Evolutionary conservation across 2,113 vertebrate genomes (phyloP).

Genomic region (Gambusia holbrooki): DNA sequence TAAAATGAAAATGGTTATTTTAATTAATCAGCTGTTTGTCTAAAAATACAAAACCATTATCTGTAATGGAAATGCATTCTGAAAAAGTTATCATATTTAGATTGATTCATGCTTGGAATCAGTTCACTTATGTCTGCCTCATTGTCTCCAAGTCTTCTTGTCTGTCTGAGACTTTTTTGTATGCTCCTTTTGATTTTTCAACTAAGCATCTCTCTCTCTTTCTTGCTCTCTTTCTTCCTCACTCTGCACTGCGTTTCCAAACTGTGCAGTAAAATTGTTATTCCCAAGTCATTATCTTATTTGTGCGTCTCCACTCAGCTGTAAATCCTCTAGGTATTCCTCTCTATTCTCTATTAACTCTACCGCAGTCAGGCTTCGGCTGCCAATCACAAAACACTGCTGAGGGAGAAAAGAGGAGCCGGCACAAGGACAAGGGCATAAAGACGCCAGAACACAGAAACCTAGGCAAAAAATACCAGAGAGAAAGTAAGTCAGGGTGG

Average conservation of each 20-base stretch:
- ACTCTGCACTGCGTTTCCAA: slow-evolving; percentile 51
- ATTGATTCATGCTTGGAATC: slow-evolving; percentile 47
- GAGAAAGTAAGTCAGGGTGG: slow-evolving; percentile 15
- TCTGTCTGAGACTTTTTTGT: slow-evolving; percentile 42
- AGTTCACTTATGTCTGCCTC: slow-evolving; percentile 46
- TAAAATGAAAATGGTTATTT: slow-evolving; percentile 52
- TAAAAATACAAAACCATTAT: slow-evolving; percentile 60
- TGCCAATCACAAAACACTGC: slow-evolving; percentile 75
- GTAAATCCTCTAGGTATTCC: slow-evolving; percentile 79
- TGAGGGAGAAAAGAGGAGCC: slow-evolving; percentile 54
- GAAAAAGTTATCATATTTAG: slow-evolving; percentile 63
- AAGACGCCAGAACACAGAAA: slow-evolving; percentile 23
- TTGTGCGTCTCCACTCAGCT: slow-evolving; percentile 78
- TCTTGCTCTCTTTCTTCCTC: slow-evolving; percentile 22
- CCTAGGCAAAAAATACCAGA: slow-evolving; percentile 19
- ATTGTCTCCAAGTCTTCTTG: slow-evolving; percentile 34
- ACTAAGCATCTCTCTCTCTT: not conserved
- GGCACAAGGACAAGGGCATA: slow-evolving; percentile 49
- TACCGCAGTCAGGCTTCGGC: slow-evolving; percentile 69
- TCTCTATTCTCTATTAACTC: slow-evolving; percentile 75
- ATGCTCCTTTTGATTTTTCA: not conserved
- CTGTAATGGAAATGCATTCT: slow-evolving; percentile 37
- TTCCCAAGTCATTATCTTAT: slow-evolving; percentile 82
- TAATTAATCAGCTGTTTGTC: slow-evolving; percentile 35
- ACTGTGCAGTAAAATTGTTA: slow-evolving; percentile 71